Evolutionary conservation across 2,888 invertebrate species (phyloP).

Genomic region (Tanytarsus gracilentus): DNA sequence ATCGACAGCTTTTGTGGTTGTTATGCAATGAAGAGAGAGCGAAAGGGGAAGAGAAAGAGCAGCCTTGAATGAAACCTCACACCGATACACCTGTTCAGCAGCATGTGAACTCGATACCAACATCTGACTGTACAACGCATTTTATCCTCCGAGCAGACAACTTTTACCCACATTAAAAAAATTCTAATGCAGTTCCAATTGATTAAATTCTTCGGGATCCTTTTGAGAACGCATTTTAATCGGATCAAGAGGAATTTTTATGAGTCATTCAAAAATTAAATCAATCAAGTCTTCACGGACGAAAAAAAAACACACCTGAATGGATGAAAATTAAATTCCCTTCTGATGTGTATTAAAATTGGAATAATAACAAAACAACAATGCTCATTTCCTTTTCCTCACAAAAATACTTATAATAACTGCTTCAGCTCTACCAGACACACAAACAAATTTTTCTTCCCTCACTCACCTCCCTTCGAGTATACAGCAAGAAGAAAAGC

Average conservation of each 20-base stretch:
- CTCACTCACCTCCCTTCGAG: no score
- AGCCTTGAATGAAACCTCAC: slow-evolving; percentile 1
- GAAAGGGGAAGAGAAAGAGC: background rate
- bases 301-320: background rate
- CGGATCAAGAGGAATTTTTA: slow-evolving; percentile 11
- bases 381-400: background rate
- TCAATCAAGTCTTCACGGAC: background rate
- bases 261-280: background rate
- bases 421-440: no score
- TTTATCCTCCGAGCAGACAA: background rate
- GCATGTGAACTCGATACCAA: background rate
- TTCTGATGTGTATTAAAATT: background rate
- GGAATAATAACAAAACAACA: slow-evolving; percentile 7
- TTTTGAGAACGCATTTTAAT: slow-evolving; percentile 3
- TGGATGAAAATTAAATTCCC: background rate
- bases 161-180: background rate
- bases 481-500: no score
- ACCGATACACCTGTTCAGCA: slow-evolving; percentile 2
- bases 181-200: background rate
- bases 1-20: background rate
- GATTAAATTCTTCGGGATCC: no score
- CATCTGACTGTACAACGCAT: slow-evolving; percentile 1
- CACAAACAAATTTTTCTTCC: no score
- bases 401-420: background rate
- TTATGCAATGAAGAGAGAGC: slow-evolving; percentile 16